These are phyloP conservation scores for Protophormia terraenovae DNA, from an alignment of 2,888 invertebrate genomes.

Conservation along the genomic window DNA sequence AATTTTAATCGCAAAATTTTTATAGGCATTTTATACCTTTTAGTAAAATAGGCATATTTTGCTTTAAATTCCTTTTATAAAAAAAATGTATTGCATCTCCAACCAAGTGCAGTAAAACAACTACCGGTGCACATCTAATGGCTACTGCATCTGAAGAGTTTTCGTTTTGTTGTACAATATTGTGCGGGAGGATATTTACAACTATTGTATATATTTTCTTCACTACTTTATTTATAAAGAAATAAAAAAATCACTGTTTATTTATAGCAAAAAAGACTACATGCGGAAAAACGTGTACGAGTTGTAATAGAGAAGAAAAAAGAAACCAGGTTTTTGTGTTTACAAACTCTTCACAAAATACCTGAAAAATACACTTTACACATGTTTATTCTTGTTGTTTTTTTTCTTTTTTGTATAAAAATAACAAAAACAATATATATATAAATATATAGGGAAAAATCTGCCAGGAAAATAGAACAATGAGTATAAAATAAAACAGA, in stretches of 20 bases:
- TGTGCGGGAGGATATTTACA: background rate
- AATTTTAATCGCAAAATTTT: too few relatives aligned
- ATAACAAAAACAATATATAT: background rate
- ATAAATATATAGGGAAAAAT: background rate
- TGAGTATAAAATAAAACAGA: slow-evolving; percentile 30
- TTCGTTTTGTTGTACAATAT: background rate
- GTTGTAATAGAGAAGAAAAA: background rate
- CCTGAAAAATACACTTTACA: slow-evolving; percentile 47
- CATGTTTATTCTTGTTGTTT: slow-evolving; percentile 3
- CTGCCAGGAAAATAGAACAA: slow-evolving; percentile 46
- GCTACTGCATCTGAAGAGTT: background rate
- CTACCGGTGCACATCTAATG: background rate
- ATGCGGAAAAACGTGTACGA: background rate
- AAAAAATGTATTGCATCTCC: background rate
- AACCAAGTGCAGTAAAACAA: background rate
- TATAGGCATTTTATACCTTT: too few relatives aligned
- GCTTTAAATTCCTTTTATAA: background rate
- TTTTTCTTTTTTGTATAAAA: background rate
- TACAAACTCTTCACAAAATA: slow-evolving; percentile 39
- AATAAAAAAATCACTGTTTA: slow-evolving; percentile 21
- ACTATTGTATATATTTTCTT: slow-evolving; percentile 5
- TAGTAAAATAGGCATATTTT: background rate
- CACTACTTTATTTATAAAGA: background rate
- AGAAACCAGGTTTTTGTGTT: slow-evolving; percentile 34
- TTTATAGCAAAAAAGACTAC: slow-evolving; percentile 30